phyloP scores from a whole-genome alignment of 2,888 invertebrate genomes.

The Xylota sylvarum region DNA sequence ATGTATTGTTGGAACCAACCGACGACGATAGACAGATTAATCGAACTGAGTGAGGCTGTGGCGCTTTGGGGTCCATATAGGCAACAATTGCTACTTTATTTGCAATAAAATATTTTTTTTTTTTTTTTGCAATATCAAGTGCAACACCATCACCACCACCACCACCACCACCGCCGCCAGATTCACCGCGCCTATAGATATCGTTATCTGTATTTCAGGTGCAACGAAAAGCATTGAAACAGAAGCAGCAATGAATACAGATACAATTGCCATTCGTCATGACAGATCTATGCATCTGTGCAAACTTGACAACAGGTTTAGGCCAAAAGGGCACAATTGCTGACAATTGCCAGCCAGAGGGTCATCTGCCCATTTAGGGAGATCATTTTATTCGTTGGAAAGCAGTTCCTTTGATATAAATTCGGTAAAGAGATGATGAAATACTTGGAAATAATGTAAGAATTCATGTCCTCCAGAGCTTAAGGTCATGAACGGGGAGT shows the following conservation, averaged over 20 bases:
- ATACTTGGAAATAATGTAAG: neutral
- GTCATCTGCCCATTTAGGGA: slow-evolving; percentile 37
- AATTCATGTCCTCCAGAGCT: neutral
- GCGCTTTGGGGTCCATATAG: slow-evolving; percentile 72
- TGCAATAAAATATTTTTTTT: slow-evolving; percentile 61
- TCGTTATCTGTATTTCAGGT: slow-evolving; percentile 55
- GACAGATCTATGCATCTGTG: slow-evolving; percentile 22
- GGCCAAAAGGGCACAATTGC: slow-evolving; percentile 56
- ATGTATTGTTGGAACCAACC: slow-evolving; percentile 63
- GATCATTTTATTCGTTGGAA: neutral
- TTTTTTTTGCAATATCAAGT: slow-evolving; percentile 72
- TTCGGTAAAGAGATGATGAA: neutral
- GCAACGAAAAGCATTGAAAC: slow-evolving; percentile 54
- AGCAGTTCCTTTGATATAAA: neutral
- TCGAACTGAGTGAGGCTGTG: slow-evolving; percentile 71
- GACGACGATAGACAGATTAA: slow-evolving; percentile 75
- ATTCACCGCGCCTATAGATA: slow-evolving; percentile 54
- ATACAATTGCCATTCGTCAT: slow-evolving; percentile 42
- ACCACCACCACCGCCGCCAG: slow-evolving; percentile 18
- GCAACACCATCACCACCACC: slow-evolving; percentile 66
- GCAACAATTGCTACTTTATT: slow-evolving; percentile 71
- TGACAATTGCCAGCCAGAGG: slow-evolving; percentile 55
- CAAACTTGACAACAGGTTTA: slow-evolving; percentile 45
- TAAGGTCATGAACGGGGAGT: slow-evolving; percentile 2
- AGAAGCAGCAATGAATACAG: slow-evolving; percentile 32